phyloP scores from a whole-genome alignment of 2,113 vertebrate genomes.

The Hypanus sabinus region DNA sequence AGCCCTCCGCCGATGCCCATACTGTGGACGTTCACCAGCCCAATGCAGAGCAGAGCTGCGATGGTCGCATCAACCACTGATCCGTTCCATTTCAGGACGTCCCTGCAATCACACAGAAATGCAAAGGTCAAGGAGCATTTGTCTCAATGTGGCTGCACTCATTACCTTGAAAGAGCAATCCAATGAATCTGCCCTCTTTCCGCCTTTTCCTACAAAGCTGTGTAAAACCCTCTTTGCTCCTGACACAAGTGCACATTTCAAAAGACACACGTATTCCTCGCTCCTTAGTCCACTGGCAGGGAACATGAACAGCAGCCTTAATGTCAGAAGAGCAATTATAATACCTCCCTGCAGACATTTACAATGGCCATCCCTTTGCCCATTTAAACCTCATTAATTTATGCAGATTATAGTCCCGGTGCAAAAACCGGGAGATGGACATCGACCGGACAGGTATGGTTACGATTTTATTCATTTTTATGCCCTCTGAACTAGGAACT shows the following conservation, averaged over 20 bases:
- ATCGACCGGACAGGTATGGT: background rate
- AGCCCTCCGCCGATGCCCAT: conserved; percentile 89
- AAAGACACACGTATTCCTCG: too few species aligned
- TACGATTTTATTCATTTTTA: background rate
- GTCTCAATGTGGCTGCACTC: background rate
- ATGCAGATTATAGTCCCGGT: background rate
- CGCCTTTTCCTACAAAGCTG: background rate
- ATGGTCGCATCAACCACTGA: conserved; percentile 83
- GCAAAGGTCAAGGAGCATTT: background rate
- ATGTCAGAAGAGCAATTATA: too few species aligned
- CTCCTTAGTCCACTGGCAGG: too few species aligned
- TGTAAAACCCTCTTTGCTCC: too few species aligned
- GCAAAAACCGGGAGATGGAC: background rate
- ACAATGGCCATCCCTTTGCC: background rate
- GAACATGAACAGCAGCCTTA: too few species aligned
- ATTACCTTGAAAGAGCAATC: too few species aligned
- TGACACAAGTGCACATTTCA: too few species aligned
- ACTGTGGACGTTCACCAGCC: conserved; percentile 84
- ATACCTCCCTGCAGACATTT: too few species aligned
- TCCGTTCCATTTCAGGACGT: conserved; percentile 68
- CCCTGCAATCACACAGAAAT: conserved; percentile 55
- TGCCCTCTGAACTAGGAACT: background rate
- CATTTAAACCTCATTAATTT: background rate
- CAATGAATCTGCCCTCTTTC: background rate
- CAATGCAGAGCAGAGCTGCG: conserved; percentile 74